phyloP scores from a whole-genome alignment of 2,797 vertebrate genomes.

The Synaphobranchus kaupii region DNA sequence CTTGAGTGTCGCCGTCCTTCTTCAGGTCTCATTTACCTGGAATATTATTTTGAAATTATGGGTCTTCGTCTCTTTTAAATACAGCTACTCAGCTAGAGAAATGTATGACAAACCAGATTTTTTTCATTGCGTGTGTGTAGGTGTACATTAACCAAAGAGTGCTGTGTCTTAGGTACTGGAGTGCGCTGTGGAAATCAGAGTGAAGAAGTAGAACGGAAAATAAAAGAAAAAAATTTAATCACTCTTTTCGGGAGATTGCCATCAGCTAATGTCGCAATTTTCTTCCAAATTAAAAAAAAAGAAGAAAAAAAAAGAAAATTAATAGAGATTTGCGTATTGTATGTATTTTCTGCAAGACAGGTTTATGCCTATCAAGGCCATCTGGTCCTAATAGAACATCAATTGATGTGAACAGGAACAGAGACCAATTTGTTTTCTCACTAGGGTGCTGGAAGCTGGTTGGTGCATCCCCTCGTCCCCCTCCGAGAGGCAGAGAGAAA shows the following conservation, averaged over 20 bases:
- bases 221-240: slow-evolving; percentile 23
- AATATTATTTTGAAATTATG: slow-evolving; percentile 19
- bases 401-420: slow-evolving; percentile 63
- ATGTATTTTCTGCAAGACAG: slow-evolving; percentile 59
- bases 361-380: slow-evolving; percentile 58
- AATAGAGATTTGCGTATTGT: slow-evolving; percentile 49
- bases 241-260: slow-evolving; percentile 37
- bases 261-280: slow-evolving; percentile 42
- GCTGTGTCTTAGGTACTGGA: slow-evolving; percentile 29
- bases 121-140: slow-evolving; percentile 15
- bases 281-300: slow-evolving; percentile 34
- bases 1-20: neutral
- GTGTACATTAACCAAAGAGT: slow-evolving; percentile 1
- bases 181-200: slow-evolving; percentile 2
- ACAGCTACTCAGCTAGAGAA: neutral
- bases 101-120: slow-evolving; percentile 10
- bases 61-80: neutral
- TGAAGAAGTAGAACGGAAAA: slow-evolving; percentile 17
- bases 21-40: neutral
- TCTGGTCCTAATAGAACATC: slow-evolving; percentile 65
- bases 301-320: slow-evolving; percentile 48
- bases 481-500: slow-evolving; percentile 32
- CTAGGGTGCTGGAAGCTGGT: slow-evolving; percentile 47
- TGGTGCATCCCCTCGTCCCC: slow-evolving; percentile 32
- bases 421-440: slow-evolving; percentile 63